Percentiles rank a stretch among this genome's conserved stretches.
Evolutionary conservation across 1,140 invertebrate genomes (phyloP).

Genomic region (Calliphora vicina): DNA sequence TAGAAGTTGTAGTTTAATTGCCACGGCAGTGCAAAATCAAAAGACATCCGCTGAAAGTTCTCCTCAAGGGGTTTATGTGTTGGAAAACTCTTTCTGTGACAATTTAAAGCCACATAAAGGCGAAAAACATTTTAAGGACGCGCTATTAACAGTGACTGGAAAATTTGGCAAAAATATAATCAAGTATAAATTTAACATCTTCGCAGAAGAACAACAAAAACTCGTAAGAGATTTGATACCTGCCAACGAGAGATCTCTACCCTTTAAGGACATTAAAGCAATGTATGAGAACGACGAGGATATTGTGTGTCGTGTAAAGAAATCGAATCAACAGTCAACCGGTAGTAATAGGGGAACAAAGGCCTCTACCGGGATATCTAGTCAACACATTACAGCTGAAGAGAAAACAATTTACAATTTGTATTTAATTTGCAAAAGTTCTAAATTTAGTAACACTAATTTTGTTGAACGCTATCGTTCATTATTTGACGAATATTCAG

Average conservation of each 20-base stretch:
- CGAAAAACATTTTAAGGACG: slow-evolving; percentile 58
- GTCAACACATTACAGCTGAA: slow-evolving; percentile 54
- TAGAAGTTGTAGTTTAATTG: slow-evolving; percentile 48
- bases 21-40: slow-evolving; percentile 21
- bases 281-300: slow-evolving; percentile 56
- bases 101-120: slow-evolving; percentile 53
- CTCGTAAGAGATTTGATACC: slow-evolving; percentile 57
- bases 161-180: slow-evolving; percentile 63
- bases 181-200: slow-evolving; percentile 62
- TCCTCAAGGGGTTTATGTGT: slow-evolving; percentile 52
- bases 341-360: neutral
- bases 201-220: slow-evolving; percentile 58
- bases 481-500: slow-evolving; percentile 58
- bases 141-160: slow-evolving; percentile 56
- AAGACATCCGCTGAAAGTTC: neutral
- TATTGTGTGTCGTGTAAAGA: slow-evolving; percentile 48
- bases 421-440: slow-evolving; percentile 58
- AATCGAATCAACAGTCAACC: slow-evolving; percentile 36
- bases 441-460: slow-evolving; percentile 56
- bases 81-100: slow-evolving; percentile 61
- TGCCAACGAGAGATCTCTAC: slow-evolving; percentile 52
- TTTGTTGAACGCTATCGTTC: slow-evolving; percentile 57
- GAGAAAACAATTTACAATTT: slow-evolving; percentile 61
- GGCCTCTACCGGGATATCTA: neutral
- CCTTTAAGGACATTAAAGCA: slow-evolving; percentile 58